Evolutionary conservation across 2,888 invertebrate genomes (phyloP).

Genomic region (Cheiracanthium punctorium): DNA sequence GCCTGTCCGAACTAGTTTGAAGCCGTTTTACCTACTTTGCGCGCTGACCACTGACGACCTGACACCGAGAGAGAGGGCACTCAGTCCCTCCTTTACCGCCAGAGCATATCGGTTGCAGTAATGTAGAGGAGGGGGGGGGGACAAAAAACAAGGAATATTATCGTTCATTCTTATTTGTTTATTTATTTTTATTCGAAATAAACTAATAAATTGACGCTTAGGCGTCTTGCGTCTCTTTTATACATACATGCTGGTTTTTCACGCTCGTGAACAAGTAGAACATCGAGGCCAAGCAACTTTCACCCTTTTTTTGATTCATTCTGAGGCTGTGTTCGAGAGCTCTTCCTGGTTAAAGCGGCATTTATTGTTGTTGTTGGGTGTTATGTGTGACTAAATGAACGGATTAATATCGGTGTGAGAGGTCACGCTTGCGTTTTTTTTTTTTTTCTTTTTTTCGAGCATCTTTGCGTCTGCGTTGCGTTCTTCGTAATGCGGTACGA

Average conservation of each 20-base stretch:
- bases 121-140: background rate
- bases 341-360: slow-evolving; percentile 26
- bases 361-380: background rate
- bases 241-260: slow-evolving; percentile 22
- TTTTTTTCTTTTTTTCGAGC: too few relatives aligned
- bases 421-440: background rate
- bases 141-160: too few relatives aligned
- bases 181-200: background rate
- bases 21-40: slow-evolving; percentile 36
- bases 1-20: slow-evolving; percentile 14
- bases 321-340: too few relatives aligned
- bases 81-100: slow-evolving; percentile 7
- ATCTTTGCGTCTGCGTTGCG: too few relatives aligned
- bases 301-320: slow-evolving; percentile 5
- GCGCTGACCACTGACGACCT: slow-evolving; percentile 18
- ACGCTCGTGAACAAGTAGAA: slow-evolving; percentile 43
- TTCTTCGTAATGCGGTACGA: too few relatives aligned
- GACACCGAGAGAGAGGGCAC: too few relatives aligned
- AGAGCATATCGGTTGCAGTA: slow-evolving; percentile 17
- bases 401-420: background rate
- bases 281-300: slow-evolving; percentile 48
- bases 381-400: background rate
- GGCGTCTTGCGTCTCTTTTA: background rate
- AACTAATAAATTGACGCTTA: background rate
- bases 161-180: too few relatives aligned